phyloP scores from a whole-genome alignment of 2,113 vertebrate genomes.

The Hypocryptadius cinnamomeus region DNA sequence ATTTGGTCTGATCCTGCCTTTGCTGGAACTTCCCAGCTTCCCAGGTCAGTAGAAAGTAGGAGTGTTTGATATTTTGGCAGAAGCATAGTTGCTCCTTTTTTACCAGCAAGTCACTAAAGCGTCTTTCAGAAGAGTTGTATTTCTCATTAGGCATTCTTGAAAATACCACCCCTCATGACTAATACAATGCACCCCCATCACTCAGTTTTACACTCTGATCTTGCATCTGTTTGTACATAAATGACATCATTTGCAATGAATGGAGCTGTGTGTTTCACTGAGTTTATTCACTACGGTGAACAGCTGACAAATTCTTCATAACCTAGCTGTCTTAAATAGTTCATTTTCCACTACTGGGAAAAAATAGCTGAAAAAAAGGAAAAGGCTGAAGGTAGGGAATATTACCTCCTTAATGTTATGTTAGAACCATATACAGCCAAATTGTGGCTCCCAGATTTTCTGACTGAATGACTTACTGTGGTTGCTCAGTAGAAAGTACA shows the following conservation, averaged over 20 bases:
- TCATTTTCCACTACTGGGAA: not conserved
- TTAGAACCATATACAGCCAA: not conserved
- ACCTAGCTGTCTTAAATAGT: not conserved
- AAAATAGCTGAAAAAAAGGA: not conserved
- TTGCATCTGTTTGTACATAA: not conserved
- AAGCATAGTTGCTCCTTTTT: not conserved
- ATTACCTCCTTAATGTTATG: not conserved
- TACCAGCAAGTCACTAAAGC: not conserved
- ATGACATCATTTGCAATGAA: not conserved
- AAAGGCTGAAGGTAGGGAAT: not conserved
- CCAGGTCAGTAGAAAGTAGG: not conserved
- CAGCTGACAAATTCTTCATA: not conserved
- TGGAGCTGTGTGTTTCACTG: not conserved
- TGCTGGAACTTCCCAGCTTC: not conserved
- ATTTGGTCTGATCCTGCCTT: not conserved
- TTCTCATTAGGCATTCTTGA: not conserved
- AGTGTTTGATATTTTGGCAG: not conserved
- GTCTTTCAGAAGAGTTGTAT: not conserved
- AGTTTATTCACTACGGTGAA: not conserved
- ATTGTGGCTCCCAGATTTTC: not conserved
- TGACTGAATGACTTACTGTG: not conserved
- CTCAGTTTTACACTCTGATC: not conserved
- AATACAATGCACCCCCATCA: not conserved
- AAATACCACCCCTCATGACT: not conserved
- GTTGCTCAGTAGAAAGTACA: not conserved